Percentiles rank a stretch among this genome's conserved stretches.
Conservation (phyloP, 2,888 invertebrate genomes). For the Leucophenga montana region DNA sequence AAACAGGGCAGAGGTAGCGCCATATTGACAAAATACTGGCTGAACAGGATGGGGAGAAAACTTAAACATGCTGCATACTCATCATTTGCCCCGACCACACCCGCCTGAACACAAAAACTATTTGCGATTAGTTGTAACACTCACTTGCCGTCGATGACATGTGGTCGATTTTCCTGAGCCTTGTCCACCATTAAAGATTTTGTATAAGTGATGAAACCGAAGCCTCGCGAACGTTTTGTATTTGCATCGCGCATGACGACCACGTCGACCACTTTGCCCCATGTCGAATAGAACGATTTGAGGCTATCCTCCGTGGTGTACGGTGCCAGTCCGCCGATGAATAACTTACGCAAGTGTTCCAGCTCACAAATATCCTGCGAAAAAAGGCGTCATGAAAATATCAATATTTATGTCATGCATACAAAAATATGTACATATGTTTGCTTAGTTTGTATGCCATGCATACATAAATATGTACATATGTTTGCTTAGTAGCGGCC, state of each 20-base stretch:
- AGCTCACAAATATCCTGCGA: conserved; percentile 70
- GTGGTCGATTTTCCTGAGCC: conserved; percentile 91
- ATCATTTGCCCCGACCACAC: too few relatives aligned
- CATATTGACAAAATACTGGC: too few relatives aligned
- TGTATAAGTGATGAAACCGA: conserved; percentile 98
- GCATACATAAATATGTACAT: conserved; percentile 16
- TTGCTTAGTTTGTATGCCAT: too few relatives aligned
- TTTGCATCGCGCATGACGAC: conserved; percentile 97
- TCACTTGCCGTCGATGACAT: conserved; percentile 90
- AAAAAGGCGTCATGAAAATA: neutral
- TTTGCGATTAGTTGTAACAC: conserved; percentile 54
- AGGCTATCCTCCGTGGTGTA: conserved; percentile 92
- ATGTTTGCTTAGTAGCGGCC: neutral
- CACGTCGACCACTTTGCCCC: conserved; percentile 96
- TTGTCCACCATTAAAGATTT: conserved; percentile 95
- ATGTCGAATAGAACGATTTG: conserved; percentile 94
- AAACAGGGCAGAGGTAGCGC: too few relatives aligned
- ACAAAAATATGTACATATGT: neutral
- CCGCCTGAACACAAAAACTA: too few relatives aligned
- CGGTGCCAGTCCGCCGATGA: conserved; percentile 96
- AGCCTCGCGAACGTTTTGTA: conserved; percentile 95
- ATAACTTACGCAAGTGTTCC: conserved; percentile 91
- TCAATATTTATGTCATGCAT: too few relatives aligned
- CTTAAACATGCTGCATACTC: too few relatives aligned
- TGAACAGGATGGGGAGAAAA: too few relatives aligned